Base-by-base conservation (phyloP, 2,888 invertebrate species). In the Acleris sparsana region DNA sequence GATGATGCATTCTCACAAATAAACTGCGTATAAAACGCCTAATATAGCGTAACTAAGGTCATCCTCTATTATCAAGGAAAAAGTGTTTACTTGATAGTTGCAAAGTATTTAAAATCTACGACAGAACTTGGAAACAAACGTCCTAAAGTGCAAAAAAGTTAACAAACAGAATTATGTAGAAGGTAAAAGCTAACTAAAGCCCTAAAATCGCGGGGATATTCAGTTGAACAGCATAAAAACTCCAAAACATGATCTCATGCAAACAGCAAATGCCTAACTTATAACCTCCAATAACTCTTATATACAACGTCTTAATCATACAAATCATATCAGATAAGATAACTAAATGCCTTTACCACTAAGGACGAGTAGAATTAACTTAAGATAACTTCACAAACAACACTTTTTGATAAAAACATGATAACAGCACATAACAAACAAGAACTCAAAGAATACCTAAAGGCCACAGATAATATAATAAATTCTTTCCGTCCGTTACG, bases 361-460 rank as follows among this genome's bases (percentile, higher is more conserved):
- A 85, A 83, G 86, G 82, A 85, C 75, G 77, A 75, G 80, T 80
- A 81, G 82, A 85, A 87, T 86, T 85, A 83, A 77, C 79, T 80
- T 82, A 80, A 87, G 82, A 85, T 78, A 86, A 85, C 76, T 80
- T 80, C 84, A 85, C 83, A 88, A 88, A 85, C 88, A 89, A 86
- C 85, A 88, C 85, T 87, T 86, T 89, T 88, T 84, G 91, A 89
- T 92, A 92, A 92, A 92, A 92, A 92, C 92, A 92, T 88, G 86
- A 89, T 84, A 87, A 66, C 56, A 66, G 61, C 57, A 66, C 65
- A 66, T 87, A 87, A 89, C 86, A 88, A 84, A 86, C 84, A 86
- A 66, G 66, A 62, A 66, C 62, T 46, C 61, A 46, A 62, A 52
- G 66, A 62, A 62, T 56, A 66, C 61, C 62, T 62, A 43, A 61